phyloP scores from a whole-genome alignment of 1,140 invertebrate species.

The Papilio helenus region DNA sequence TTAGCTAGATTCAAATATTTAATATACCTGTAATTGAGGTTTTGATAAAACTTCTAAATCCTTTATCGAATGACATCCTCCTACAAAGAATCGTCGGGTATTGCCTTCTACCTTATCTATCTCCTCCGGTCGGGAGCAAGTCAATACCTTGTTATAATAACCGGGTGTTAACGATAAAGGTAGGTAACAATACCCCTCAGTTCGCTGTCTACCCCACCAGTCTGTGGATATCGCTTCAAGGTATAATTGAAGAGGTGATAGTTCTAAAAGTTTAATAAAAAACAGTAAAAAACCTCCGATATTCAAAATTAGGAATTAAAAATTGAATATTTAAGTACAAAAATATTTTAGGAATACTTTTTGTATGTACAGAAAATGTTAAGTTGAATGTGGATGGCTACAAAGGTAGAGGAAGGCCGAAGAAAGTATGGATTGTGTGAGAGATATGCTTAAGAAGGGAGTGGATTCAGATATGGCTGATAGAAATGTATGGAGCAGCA shows the following conservation, averaged over 20 bases:
- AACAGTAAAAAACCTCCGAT: no score
- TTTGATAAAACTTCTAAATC: slow-evolving; percentile 68
- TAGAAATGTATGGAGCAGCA: no score
- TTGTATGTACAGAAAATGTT: no score
- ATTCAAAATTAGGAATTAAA: no score
- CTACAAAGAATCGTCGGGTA: slow-evolving; percentile 74
- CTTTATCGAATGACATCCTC: slow-evolving; percentile 74
- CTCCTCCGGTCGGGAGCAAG: slow-evolving; percentile 67
- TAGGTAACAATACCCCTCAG: slow-evolving; percentile 73
- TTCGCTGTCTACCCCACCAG: slow-evolving; percentile 72
- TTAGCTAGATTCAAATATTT: not conserved
- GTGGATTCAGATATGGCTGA: no score
- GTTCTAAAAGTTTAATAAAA: slow-evolving; percentile 47
- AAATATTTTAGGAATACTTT: no score
- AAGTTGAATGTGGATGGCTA: no score
- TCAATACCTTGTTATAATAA: slow-evolving; percentile 47
- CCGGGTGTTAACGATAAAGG: slow-evolving; percentile 60
- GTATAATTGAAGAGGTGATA: slow-evolving; percentile 59
- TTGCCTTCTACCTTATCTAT: slow-evolving; percentile 58
- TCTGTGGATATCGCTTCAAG: slow-evolving; percentile 77
- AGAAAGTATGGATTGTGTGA: no score
- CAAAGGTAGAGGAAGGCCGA: no score
- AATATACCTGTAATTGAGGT: slow-evolving; percentile 58
- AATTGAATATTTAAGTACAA: no score
- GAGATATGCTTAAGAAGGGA: no score